phyloP scores from a whole-genome alignment of 1,140 invertebrate species.

The Aphaenogaster rudis region DNA sequence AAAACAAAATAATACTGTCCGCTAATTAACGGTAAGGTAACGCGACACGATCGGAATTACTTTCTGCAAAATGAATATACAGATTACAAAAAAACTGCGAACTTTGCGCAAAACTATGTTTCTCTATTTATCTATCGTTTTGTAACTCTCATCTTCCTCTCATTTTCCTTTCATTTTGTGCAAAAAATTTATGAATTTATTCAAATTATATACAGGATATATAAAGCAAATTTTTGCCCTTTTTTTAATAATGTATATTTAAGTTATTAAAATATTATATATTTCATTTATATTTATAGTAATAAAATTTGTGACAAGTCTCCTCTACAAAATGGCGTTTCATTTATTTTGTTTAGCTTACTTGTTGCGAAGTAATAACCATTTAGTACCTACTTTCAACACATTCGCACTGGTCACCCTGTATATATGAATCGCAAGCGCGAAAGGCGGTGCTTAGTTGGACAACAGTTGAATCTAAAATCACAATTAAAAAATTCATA shows the following conservation, averaged over 20 bases:
- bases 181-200: background rate
- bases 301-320: too few species aligned
- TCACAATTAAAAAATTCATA: slow-evolving; percentile 14
- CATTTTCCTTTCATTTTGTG: background rate
- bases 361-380: too few species aligned
- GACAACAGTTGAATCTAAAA: background rate
- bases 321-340: too few species aligned
- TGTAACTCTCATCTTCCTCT: background rate
- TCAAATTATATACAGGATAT: background rate
- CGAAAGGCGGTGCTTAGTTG: background rate
- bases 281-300: too few species aligned
- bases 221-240: too few species aligned
- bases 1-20: background rate
- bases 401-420: too few species aligned
- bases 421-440: background rate
- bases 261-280: too few species aligned
- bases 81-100: background rate
- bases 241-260: too few species aligned
- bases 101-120: background rate
- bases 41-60: background rate
- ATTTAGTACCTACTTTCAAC: too few species aligned
- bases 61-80: background rate
- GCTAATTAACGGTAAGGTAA: background rate
- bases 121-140: background rate
- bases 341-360: too few species aligned